Evolutionary conservation across 2,888 invertebrate species (phyloP).

Genomic region (Stenodera caucasica): DNA sequence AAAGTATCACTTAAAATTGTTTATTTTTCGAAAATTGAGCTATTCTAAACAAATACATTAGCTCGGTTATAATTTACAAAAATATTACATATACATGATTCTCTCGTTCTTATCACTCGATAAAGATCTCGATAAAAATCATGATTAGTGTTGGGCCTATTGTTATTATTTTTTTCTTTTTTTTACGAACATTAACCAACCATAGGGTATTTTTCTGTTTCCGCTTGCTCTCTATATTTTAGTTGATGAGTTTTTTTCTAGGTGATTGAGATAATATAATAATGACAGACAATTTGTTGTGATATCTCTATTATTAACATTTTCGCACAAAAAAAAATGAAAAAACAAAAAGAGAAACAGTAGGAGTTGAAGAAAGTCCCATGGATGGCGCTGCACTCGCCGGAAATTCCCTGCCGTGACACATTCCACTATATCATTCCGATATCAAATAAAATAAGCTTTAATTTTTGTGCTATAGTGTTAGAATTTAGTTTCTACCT

Average conservation of each 20-base stretch:
- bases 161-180: conserved; percentile 47
- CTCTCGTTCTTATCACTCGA: conserved; percentile 43
- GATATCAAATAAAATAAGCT: conserved; percentile 32
- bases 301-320: background rate
- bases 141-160: conserved; percentile 43
- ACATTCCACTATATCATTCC: conserved; percentile 32
- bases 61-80: conserved; percentile 46
- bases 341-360: too few relatives aligned
- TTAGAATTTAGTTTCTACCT: conserved; percentile 14
- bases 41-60: conserved; percentile 40
- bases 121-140: conserved; percentile 51
- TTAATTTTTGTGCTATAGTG: conserved; percentile 34
- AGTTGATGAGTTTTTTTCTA: conserved; percentile 17
- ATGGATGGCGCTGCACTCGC: background rate
- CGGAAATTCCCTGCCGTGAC: conserved; percentile 28
- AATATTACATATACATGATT: conserved; percentile 51
- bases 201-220: conserved; percentile 34
- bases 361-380: background rate
- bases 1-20: background rate
- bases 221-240: conserved; percentile 28
- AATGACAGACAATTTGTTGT: background rate
- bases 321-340: too few relatives aligned
- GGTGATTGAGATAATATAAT: conserved; percentile 1
- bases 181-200: conserved; percentile 42
- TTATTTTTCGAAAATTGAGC: background rate